Base-by-base conservation (phyloP, 2,888 invertebrate species). In the Cecidostiba fungosa region DNA sequence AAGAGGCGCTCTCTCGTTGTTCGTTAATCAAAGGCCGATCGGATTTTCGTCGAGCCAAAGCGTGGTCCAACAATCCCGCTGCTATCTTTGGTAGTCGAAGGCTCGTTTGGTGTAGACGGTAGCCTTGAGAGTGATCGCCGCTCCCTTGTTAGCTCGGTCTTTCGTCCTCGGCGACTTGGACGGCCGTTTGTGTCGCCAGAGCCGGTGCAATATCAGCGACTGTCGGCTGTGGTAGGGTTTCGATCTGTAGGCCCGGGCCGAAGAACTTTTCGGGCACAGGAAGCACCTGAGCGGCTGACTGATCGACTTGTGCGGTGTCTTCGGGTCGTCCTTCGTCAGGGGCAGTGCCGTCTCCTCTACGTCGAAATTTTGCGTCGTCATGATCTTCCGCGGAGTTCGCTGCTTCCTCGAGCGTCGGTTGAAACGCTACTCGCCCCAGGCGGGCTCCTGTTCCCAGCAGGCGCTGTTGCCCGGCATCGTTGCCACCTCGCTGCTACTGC, bases 321-420 rank as follows among this genome's bases (percentile, higher is more conserved):
- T 32, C 66, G 29, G 73, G 19, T 72, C 39, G 1, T 14, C 54
- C 43, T 83, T 78, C 23, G 81, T 76, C 66, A 62, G 47, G 23
- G n/a, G 16, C 26, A 8, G 62, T 36, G 26, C 36, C 39, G 43
- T 29, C 26, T 39, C 59, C 50, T 72, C 14, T n/a, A 47, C 26
- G 39, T 12, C 59, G 29, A 0, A 26, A 1, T 43, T 19, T 26
- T 23, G 23, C n/a, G 8, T 4, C n/a, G 77, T 66, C 32, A 93
- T 91, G 16, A 94, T 91, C 89, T 94, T 94, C 83, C 94, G 94
- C 1, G 95, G 95, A 86, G 92, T 93, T 39, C 94, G 94, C 89
- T 95, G 95, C 89, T 95, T 95, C 70, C 95, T 92, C 6, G 94
- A 92, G 77, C 94, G 93, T 74, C 92, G 19, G 2, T 54, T 47